Evolutionary conservation across 2,113 vertebrate genomes (phyloP).

Genomic region (Sporophila hypoxantha): DNA sequence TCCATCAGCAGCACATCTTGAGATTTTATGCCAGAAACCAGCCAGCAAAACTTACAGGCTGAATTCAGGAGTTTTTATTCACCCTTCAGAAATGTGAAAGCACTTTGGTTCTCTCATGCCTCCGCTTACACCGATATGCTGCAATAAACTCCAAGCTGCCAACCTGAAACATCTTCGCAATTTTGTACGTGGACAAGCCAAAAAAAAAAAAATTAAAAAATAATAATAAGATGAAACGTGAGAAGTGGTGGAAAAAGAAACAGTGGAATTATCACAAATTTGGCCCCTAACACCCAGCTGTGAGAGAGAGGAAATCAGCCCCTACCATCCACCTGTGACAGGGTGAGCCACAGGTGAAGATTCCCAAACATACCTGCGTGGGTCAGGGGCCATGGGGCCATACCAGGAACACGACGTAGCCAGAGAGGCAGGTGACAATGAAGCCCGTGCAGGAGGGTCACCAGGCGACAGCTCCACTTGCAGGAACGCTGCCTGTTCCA

Average conservation of each 20-base stretch:
- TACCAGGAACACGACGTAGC: conserved; percentile 77
- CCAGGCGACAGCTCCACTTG: conserved; percentile 87
- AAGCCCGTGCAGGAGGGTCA: conserved; percentile 83
- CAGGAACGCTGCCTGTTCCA: conserved; percentile 57
- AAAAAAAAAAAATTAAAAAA: too few relatives aligned
- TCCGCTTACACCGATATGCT: too few relatives aligned
- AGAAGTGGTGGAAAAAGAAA: not conserved
- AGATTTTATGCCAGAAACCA: not conserved
- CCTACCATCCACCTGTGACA: not conserved
- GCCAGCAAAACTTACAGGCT: not conserved
- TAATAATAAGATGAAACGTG: accelerated
- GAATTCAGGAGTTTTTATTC: not conserved
- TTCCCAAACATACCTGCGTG: conserved; percentile 73
- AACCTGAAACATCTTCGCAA: not conserved
- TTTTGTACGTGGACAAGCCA: too few relatives aligned
- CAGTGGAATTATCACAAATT: accelerated
- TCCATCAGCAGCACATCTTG: not conserved
- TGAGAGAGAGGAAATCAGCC: not conserved
- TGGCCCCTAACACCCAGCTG: not conserved
- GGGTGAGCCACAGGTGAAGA: not conserved
- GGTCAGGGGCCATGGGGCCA: conserved; percentile 86
- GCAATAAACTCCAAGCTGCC: not conserved
- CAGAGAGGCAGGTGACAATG: conserved; percentile 73
- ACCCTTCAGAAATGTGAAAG: not conserved
- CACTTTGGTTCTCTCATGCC: not conserved